phyloP scores from a whole-genome alignment of 2,797 vertebrate genomes.

The Peromyscus eremicus region DNA sequence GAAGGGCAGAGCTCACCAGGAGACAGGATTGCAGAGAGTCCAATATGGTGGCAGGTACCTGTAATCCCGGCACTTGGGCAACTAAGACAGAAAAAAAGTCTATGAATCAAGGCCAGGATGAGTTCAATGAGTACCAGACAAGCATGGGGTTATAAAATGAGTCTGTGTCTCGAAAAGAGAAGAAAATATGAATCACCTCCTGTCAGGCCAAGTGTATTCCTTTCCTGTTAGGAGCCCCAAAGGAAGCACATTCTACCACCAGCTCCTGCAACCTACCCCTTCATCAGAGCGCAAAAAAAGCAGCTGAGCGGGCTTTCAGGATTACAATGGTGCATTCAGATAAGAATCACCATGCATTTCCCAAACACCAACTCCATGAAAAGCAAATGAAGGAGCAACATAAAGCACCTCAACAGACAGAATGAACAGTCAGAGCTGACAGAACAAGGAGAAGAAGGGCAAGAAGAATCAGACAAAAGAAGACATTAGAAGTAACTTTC shows the following conservation, averaged over 20 bases:
- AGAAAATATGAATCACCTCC: not conserved
- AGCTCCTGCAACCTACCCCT: not conserved
- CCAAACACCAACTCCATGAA: not conserved
- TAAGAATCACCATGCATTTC: not conserved
- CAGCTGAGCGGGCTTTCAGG: not conserved
- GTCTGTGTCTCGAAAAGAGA: not conserved
- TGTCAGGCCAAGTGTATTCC: not conserved
- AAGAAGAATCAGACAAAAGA: not conserved
- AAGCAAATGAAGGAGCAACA: not conserved
- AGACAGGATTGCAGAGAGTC: not conserved
- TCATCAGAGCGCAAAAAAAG: not conserved
- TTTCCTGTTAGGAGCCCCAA: not conserved
- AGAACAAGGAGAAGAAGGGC: not conserved
- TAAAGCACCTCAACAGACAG: not conserved
- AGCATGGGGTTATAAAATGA: not conserved
- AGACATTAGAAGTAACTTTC: not conserved
- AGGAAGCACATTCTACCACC: not conserved
- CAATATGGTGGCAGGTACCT: not conserved
- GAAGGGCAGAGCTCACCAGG: not conserved
- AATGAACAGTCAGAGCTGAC: not conserved
- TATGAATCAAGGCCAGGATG: not conserved
- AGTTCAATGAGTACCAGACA: not conserved
- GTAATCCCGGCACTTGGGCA: not conserved
- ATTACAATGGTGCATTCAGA: not conserved
- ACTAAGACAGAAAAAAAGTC: not conserved